Evolutionary conservation across 2,113 vertebrate species (phyloP), one percentile per base, ranked within the genome.

Genomic region (Paedocypris sp.): DNA sequence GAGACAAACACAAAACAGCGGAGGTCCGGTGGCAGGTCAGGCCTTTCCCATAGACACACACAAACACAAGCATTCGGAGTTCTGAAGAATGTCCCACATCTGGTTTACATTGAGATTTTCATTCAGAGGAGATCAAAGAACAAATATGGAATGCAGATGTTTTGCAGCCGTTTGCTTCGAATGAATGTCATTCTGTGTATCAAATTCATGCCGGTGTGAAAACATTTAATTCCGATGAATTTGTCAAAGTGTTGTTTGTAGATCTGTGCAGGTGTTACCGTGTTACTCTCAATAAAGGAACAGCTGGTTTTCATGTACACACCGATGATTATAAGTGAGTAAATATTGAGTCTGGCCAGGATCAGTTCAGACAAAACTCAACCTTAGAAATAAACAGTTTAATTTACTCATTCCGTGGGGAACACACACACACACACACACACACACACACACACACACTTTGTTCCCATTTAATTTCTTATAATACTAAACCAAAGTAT

Each of bases 341-440:
- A 71, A 79, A 76, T 78, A 75, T 79, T 82, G 49, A 69, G 72
- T 72, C 66, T 70, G 13, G 33, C 26, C 32, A 13, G 7, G 64
- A 72, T 60, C 4, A 32, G 26, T 25, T 4, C n/a, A n/a, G n/a
- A n/a, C n/a, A n/a, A n/a, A n/a, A n/a, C n/a, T n/a, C n/a, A n/a
- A n/a, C n/a, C n/a, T n/a, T n/a, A n/a, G n/a, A n/a, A n/a, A n/a
- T n/a, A n/a, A n/a, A n/a, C n/a, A n/a, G n/a, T n/a, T n/a, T n/a
- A n/a, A n/a, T n/a, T n/a, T n/a, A n/a, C n/a, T n/a, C n/a, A n/a
- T n/a, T n/a, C n/a, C n/a, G n/a, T n/a, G n/a, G 20, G 60, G 49
- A 60, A 57, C 32, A 56, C 28, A 64, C 22, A 35, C 16, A 38
- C 42, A 64, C 23, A 56, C 12, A 36, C 49, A 15, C 22, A 46